phyloP scores from a whole-genome alignment of 2,113 vertebrate genomes.

The Trochalopteron elliotii region DNA sequence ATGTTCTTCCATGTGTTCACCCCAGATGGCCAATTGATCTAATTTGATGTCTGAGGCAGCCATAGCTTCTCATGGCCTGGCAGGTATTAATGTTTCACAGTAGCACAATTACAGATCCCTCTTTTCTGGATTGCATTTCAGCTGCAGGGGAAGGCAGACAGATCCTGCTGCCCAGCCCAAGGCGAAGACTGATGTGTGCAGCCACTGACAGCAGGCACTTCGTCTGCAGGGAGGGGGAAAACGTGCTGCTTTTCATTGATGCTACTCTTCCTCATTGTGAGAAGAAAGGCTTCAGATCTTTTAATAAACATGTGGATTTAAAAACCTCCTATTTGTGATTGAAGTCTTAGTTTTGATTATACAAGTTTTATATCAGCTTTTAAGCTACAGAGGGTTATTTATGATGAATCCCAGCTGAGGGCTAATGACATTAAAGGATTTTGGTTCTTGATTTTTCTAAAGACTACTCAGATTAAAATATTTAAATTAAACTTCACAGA shows the following conservation, averaged over 20 bases:
- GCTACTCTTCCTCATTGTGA: not conserved
- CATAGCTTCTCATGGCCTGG: not conserved
- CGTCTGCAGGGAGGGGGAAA: not conserved
- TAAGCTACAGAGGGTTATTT: not conserved
- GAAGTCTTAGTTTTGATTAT: not conserved
- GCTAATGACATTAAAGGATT: not conserved
- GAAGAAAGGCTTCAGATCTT: not conserved
- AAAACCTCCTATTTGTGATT: not conserved
- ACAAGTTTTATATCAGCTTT: not conserved
- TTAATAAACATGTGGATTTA: not conserved
- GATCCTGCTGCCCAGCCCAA: not conserved
- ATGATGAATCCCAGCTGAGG: not conserved
- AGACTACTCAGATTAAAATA: not conserved
- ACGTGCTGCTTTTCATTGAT: not conserved
- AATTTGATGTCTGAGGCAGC: slow-evolving; percentile 22
- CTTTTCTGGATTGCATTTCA: not conserved
- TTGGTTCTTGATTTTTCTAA: not conserved
- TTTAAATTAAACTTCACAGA: not conserved
- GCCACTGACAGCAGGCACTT: accelerated
- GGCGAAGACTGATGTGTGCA: not conserved
- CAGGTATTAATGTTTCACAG: slow-evolving; percentile 16
- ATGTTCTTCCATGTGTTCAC: slow-evolving; percentile 39
- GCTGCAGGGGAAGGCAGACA: not conserved
- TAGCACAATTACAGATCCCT: not conserved
- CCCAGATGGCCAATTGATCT: slow-evolving; percentile 51